Evolutionary conservation across 2,888 invertebrate genomes (phyloP).

Genomic region (Drosophila cognata): DNA sequence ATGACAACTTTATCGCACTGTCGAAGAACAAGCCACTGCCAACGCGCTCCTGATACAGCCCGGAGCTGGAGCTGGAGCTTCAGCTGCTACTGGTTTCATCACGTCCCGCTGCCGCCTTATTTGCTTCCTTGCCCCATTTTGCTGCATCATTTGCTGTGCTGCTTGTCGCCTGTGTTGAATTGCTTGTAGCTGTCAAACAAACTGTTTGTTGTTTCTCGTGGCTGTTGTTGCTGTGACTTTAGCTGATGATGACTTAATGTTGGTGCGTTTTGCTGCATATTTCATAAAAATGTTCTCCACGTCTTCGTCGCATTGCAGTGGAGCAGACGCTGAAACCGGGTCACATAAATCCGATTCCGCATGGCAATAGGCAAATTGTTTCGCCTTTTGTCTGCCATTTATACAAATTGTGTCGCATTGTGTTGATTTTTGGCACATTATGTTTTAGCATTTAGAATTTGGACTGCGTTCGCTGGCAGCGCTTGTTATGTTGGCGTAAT

Average conservation of each 20-base stretch:
- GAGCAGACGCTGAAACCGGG: background rate
- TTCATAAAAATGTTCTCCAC: constrained; percentile 46
- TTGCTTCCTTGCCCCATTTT: constrained; percentile 27
- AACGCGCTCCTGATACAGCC: background rate
- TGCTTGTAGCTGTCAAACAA: constrained; percentile 65
- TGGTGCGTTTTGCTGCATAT: constrained; percentile 51
- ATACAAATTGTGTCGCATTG: constrained; percentile 51
- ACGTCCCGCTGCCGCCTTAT: constrained; percentile 14
- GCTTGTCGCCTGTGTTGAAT: constrained; percentile 58
- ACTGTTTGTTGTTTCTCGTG: constrained; percentile 23
- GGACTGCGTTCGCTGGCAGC: background rate
- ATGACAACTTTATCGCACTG: constrained; percentile 78
- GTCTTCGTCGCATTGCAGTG: constrained; percentile 57
- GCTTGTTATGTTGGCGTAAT: background rate
- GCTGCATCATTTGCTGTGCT: constrained; percentile 61
- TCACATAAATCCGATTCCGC: constrained; percentile 27
- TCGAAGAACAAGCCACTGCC: constrained; percentile 18
- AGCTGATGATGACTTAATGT: constrained; percentile 65
- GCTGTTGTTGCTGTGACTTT: constrained; percentile 11
- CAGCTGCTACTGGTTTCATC: constrained; percentile 10
- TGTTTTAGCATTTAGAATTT: constrained; percentile 1
- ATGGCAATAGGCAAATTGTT: constrained; percentile 35
- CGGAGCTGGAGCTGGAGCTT: background rate
- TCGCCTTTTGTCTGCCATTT: constrained; percentile 37
- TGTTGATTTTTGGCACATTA: constrained; percentile 23